Base-by-base conservation (phyloP, 2,888 invertebrate species). In the Melipona bicolor region DNA sequence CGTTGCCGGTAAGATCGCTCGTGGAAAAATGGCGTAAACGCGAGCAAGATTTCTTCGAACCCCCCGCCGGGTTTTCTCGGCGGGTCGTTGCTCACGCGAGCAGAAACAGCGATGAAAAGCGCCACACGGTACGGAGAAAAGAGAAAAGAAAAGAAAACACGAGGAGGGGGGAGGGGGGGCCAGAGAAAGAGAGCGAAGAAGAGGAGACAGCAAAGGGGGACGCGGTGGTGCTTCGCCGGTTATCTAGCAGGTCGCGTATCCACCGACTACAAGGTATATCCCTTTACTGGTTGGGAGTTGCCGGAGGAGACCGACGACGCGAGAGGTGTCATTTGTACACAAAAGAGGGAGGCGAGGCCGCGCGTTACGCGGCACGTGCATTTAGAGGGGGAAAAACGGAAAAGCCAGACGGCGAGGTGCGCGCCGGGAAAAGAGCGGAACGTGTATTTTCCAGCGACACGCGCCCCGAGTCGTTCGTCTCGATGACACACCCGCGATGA, bases 271-370 rank as follows among this genome's bases (percentile, higher is more conserved):
- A 70, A 80, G 74, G 85, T 85, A 80, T 80, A 80, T 85, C 83
- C 80, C 80, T 85, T 84, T 80, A 77, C 74, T 32, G 84, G 85
- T 75, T 74, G 85, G 84, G 71, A 67, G 79, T 73, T 61, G 79
- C 62, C 71, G 81, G 54, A 70, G 85, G 76, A 73, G 77, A 32
- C 43, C 61, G 76, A 54, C 83, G 79, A 83, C 59, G 70, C 80
- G 85, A 84, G 79, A 85, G 84, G 85, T 82, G 86, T 85, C 85
- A 86, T 86, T 86, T 86, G 82, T 86, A 86, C 82, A 82, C 85
- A 86, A 85, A 84, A 81, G 84, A 76, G 86, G 83, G 82, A 50
- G 84, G 81, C 76, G 83, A 73, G 59, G 76, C 68, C 19, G 72
- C 19, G 72, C 74, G 77, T 83, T 79, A 80, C 76, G 80, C 54